Base-by-base conservation (phyloP, 2,113 vertebrate species). In the Psittacus erithacus region DNA sequence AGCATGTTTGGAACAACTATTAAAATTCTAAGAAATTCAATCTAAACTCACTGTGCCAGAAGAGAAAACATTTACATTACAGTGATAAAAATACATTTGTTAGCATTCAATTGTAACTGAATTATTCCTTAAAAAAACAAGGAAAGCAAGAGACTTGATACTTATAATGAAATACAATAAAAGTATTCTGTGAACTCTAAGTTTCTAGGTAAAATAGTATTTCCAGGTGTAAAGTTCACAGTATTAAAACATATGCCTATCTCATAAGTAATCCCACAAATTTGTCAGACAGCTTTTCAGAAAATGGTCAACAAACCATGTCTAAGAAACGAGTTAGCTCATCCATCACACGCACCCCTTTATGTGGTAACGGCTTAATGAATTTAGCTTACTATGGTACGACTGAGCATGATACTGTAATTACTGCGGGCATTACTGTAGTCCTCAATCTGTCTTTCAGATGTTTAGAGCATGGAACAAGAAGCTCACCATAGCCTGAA, bases 271-370 rank as follows among this genome's bases (percentile, higher is more conserved):
- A 84, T 29, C 19, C 63, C 96, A 68, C 17, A 82, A 86, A 46
- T 93, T 97, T 94, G 74, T 91, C 78, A 82, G 93, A 83, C 17
- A 78, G 63, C 75, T 86, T 82, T 97, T 82, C 95, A 90, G 79
- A 90, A 90, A 94, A 74, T 25, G 17, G 55, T 33, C 93, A 83
- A 16, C 55, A 89, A 93, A 94, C 73, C 62, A 77, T 38, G 65
- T 44, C 86, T 86, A 92, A 91, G 71, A 86, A 74, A 52, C 77
- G 88, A 95, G 81, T 69, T 17, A 49, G 50, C 76, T 79, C 88
- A 91, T 88, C 68, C 82, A 81, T 78, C 84, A 94, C 75, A 84
- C 1, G 0, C 46, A 90, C 82, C 59, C 60, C 77, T 35, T 92
- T 83, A 79, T 67, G 76, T 85, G 55, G 73, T 76, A 95, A 93